Evolutionary conservation across 2,797 vertebrate species (phyloP).

Genomic region (Prionace glauca): DNA sequence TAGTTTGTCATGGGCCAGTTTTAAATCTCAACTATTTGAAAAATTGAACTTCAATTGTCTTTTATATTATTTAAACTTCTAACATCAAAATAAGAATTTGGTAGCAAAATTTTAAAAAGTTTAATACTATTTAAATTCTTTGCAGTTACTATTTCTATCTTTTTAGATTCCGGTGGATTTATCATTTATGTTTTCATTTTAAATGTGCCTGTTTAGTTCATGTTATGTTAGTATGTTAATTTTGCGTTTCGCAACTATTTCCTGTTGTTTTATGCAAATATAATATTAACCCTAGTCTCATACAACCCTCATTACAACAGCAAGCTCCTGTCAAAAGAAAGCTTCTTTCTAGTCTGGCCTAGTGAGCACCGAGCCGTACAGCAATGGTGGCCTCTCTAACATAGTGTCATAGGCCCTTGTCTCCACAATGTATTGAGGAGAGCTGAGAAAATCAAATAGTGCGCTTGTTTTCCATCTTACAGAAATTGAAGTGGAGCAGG

Average conservation of each 20-base stretch:
- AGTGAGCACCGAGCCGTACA: constrained; percentile 5
- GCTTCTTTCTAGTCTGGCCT: constrained; percentile 28
- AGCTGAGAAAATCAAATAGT: constrained; percentile 27
- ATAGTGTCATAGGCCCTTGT: constrained; percentile 33
- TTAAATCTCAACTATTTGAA: not conserved
- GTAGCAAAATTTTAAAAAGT: not conserved
- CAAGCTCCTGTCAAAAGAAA: constrained; percentile 33
- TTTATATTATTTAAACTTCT: not conserved
- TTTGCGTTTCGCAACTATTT: constrained; percentile 30
- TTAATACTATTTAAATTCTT: constrained; percentile 29
- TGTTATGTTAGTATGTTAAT: not conserved
- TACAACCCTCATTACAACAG: not conserved
- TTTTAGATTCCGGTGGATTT: not conserved
- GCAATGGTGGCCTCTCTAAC: constrained; percentile 35
- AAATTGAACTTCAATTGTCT: not conserved
- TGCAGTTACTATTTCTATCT: not conserved
- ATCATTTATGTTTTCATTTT: constrained; percentile 6
- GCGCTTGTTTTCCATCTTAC: not conserved
- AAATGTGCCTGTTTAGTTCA: not conserved
- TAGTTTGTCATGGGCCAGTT: not conserved
- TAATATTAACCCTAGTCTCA: not conserved
- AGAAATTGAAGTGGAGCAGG: constrained; percentile 23
- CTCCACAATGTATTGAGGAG: constrained; percentile 22
- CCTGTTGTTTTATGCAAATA: constrained; percentile 18
- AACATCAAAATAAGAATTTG: not conserved